Conservation (phyloP, 2,888 invertebrate species). For the Rhimphoctona megacephalus region DNA sequence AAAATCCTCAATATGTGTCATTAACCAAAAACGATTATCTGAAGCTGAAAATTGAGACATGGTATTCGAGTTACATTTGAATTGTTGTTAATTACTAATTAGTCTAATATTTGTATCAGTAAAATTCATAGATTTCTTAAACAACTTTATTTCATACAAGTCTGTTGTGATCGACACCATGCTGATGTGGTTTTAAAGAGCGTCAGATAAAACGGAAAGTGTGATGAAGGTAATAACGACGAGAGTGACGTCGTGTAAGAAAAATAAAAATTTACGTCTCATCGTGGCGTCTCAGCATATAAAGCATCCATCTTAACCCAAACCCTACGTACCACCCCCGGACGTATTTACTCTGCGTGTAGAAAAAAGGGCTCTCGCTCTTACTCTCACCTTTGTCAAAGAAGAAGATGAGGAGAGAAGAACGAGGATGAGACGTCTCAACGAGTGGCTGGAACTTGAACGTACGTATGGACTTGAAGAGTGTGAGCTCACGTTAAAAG, state of each 20-base stretch:
- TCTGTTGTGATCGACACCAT: constrained; percentile 10
- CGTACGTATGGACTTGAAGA: constrained; percentile 61
- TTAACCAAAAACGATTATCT: neutral
- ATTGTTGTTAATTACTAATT: neutral
- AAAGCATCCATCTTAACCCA: constrained; percentile 66
- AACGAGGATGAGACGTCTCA: constrained; percentile 54
- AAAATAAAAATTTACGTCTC: constrained; percentile 66
- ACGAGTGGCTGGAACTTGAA: constrained; percentile 57
- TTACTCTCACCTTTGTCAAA: constrained; percentile 46
- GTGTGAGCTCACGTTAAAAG: constrained; percentile 78
- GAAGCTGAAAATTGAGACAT: neutral
- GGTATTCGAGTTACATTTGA: neutral
- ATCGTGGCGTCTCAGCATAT: constrained; percentile 63
- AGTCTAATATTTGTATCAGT: neutral
- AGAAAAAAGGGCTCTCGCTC: constrained; percentile 18
- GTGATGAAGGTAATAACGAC: constrained; percentile 60
- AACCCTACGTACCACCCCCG: constrained; percentile 41
- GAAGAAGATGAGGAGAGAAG: constrained; percentile 42
- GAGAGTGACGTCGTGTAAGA: constrained; percentile 57
- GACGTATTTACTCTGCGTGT: constrained; percentile 55
- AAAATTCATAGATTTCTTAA: neutral
- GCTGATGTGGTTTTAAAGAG: constrained; percentile 19
- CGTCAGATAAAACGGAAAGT: constrained; percentile 44
- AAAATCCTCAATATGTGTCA: too few relatives aligned
- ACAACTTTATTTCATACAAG: neutral